phyloP scores from a whole-genome alignment of 2,888 invertebrate genomes.

The Agriopis aurantiaria region DNA sequence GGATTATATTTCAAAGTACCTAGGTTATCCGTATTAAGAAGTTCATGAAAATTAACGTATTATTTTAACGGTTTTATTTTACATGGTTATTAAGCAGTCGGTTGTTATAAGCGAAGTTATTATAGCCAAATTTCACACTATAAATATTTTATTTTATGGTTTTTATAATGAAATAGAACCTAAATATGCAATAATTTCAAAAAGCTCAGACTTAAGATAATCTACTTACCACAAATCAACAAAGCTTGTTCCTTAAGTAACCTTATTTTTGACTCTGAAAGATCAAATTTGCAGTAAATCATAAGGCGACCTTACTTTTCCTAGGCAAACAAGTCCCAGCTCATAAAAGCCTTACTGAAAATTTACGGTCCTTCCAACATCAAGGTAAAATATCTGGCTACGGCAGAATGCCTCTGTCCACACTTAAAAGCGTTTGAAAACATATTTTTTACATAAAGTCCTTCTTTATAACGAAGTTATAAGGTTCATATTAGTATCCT shows the following conservation, averaged over 20 bases:
- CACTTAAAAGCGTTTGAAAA: constrained; percentile 31
- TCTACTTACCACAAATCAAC: too few relatives aligned
- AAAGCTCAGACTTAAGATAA: too few relatives aligned
- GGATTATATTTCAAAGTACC: too few relatives aligned
- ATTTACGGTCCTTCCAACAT: constrained; percentile 33
- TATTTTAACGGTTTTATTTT: too few relatives aligned
- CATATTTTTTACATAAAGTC: constrained; percentile 19
- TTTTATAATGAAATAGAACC: too few relatives aligned
- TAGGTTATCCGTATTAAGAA: too few relatives aligned
- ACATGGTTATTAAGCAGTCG: too few relatives aligned
- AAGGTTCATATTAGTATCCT: constrained; percentile 38
- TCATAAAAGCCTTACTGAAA: constrained; percentile 16
- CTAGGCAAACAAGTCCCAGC: constrained; percentile 24
- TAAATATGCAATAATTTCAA: too few relatives aligned
- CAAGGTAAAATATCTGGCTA: constrained; percentile 26
- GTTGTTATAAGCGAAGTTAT: too few relatives aligned
- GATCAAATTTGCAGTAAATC: constrained; percentile 17
- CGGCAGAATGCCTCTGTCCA: constrained; percentile 38
- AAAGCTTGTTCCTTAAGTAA: constrained; percentile 1
- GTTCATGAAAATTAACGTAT: too few relatives aligned
- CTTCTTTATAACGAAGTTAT: constrained; percentile 30
- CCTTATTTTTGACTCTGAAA: neutral
- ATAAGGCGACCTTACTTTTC: constrained; percentile 1
- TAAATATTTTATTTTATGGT: too few relatives aligned
- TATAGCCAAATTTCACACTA: too few relatives aligned